Percentiles rank a stretch among this genome's conserved stretches.
These are phyloP conservation scores for Patagioenas fasciata DNA, from an alignment of 2,113 vertebrate species.

Conservation along the genomic window DNA sequence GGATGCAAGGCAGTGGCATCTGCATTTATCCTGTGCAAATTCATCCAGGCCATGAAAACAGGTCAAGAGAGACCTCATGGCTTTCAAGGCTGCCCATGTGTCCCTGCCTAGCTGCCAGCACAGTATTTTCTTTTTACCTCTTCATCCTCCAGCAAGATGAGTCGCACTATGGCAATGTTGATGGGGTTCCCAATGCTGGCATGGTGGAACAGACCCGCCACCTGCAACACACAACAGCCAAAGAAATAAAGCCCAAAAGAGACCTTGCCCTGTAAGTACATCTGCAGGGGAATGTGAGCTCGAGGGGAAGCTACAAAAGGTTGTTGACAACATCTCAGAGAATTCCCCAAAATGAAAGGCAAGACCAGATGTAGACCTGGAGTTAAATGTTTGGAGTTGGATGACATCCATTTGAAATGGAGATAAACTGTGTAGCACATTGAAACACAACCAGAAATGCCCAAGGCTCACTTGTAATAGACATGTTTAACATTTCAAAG, in stretches of 20 bases:
- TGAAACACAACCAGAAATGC: background rate
- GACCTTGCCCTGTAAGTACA: background rate
- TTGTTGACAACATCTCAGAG: background rate
- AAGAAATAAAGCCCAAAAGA: background rate
- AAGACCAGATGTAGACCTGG: background rate
- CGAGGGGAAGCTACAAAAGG: background rate
- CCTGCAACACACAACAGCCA: constrained; percentile 72
- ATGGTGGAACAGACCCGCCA: constrained; percentile 89
- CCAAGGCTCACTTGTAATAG: accelerated
- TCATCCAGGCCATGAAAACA: accelerated
- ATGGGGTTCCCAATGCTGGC: constrained; percentile 94
- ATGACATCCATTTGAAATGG: background rate
- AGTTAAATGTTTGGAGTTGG: accelerated
- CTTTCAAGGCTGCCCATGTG: accelerated
- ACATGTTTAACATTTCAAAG: background rate
- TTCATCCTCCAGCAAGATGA: constrained; percentile 89
- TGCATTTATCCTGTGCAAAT: accelerated
- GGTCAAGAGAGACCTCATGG: background rate
- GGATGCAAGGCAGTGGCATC: no score
- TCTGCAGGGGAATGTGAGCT: background rate
- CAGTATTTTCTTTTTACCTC: constrained; percentile 77
- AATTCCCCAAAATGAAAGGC: background rate
- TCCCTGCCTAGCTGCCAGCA: background rate
- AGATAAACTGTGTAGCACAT: background rate
- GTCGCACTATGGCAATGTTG: constrained; percentile 90